phyloP scores from a whole-genome alignment of 1,140 invertebrate species.

The Physella acuta region DNA sequence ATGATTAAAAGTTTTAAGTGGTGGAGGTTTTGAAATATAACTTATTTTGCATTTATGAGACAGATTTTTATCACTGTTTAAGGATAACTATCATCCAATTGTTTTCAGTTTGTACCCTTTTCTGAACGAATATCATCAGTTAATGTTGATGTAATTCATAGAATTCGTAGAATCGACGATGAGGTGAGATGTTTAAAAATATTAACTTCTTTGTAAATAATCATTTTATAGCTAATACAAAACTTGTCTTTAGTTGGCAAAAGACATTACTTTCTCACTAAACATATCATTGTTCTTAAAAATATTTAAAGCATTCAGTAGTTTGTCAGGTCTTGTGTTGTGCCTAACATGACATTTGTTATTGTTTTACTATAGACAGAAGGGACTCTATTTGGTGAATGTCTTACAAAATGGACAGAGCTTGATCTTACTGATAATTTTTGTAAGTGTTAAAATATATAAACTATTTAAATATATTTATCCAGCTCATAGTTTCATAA shows the following conservation, averaged over 20 bases:
- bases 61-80: no score
- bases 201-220: not conserved
- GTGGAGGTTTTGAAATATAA: no score
- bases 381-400: conserved; percentile 77
- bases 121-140: conserved; percentile 79
- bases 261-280: no score
- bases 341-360: no score
- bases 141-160: conserved; percentile 78
- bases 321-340: no score
- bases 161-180: conserved; percentile 65
- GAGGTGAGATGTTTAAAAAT: conserved; percentile 11
- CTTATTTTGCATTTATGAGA: no score
- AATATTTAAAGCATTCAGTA: no score
- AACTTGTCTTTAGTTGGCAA: not conserved
- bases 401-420: conserved; percentile 83
- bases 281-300: not conserved
- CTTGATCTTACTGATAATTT: conserved; percentile 83
- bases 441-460: conserved; percentile 52
- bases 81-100: no score
- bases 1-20: no score
- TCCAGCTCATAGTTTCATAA: no score
- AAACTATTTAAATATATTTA: no score
- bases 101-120: conserved; percentile 87
- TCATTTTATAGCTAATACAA: not conserved
- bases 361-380: conserved; percentile 63